phyloP scores from a whole-genome alignment of 2,797 vertebrate species.

The Antrozous pallidus region DNA sequence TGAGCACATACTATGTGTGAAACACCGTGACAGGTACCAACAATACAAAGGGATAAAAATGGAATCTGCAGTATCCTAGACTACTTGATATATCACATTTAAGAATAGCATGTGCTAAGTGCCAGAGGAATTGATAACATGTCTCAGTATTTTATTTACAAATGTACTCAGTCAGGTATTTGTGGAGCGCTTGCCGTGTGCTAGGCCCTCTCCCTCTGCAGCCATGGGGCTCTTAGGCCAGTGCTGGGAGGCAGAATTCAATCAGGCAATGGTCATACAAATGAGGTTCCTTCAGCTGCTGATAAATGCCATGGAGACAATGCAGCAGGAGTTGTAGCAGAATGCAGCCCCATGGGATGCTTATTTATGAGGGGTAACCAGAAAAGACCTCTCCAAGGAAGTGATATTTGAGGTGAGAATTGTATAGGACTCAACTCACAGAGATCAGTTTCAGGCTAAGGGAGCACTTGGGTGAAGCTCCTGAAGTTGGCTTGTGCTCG shows the following conservation, averaged over 20 bases:
- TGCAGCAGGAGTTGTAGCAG: not conserved
- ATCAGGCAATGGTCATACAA: rapidly evolving
- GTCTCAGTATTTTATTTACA: not conserved
- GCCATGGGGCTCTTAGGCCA: not conserved
- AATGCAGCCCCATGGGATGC: not conserved
- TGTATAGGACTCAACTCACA: not conserved
- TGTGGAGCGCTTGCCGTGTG: too few species aligned
- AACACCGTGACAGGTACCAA: not conserved
- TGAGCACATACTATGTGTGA: not conserved
- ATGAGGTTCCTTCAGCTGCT: not conserved
- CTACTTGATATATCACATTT: not conserved
- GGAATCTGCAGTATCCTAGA: not conserved
- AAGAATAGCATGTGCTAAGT: not conserved
- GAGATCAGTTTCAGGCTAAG: not conserved
- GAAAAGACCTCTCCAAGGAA: not conserved
- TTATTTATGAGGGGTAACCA: not conserved
- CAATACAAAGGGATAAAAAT: not conserved
- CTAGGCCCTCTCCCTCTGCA: too few species aligned
- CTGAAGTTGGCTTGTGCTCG: too few species aligned
- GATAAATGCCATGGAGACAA: not conserved
- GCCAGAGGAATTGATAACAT: not conserved
- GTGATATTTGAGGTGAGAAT: not conserved
- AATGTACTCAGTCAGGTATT: not conserved
- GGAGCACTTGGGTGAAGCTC: not conserved
- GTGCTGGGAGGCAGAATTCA: not conserved